phyloP scores from a whole-genome alignment of 2,888 invertebrate species.

The Priocnemis perturbator region DNA sequence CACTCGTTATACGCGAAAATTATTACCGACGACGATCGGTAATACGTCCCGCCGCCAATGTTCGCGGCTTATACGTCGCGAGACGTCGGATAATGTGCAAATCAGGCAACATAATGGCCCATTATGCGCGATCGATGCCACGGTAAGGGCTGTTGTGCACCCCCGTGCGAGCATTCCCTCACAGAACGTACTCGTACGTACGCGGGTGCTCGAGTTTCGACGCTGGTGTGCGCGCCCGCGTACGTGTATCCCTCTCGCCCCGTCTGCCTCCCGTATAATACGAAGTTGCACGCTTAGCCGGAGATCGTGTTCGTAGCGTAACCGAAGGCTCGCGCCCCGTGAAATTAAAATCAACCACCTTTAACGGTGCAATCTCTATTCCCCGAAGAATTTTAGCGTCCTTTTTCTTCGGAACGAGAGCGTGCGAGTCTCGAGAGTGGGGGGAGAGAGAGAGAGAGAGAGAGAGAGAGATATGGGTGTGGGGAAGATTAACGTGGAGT shows the following conservation, averaged over 20 bases:
- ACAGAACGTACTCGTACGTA: constrained; percentile 17
- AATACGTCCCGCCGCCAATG: constrained; percentile 19
- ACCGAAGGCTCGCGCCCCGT: constrained; percentile 73
- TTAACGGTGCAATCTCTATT: constrained; percentile 69
- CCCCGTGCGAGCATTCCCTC: constrained; percentile 23
- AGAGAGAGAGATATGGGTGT: neutral
- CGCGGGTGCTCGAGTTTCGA: constrained; percentile 26
- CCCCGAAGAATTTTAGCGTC: constrained; percentile 30
- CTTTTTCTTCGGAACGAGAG: neutral
- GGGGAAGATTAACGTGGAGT: constrained; percentile 5
- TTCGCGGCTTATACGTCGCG: constrained; percentile 42
- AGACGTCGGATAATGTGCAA: constrained; percentile 50
- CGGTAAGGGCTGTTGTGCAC: constrained; percentile 39
- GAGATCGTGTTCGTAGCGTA: constrained; percentile 68
- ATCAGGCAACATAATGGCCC: constrained; percentile 51
- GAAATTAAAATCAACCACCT: constrained; percentile 75
- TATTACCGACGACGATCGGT: too few species aligned
- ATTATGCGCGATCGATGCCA: constrained; percentile 52
- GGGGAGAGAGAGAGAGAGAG: neutral
- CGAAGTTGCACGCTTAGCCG: constrained; percentile 57
- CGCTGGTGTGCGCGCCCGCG: too few species aligned
- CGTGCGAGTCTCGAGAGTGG: neutral
- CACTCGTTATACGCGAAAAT: too few species aligned
- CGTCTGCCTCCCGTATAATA: constrained; percentile 22
- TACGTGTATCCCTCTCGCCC: too few species aligned